Conservation (phyloP, 2,888 invertebrate genomes). For the Polyommatus iphigenia region DNA sequence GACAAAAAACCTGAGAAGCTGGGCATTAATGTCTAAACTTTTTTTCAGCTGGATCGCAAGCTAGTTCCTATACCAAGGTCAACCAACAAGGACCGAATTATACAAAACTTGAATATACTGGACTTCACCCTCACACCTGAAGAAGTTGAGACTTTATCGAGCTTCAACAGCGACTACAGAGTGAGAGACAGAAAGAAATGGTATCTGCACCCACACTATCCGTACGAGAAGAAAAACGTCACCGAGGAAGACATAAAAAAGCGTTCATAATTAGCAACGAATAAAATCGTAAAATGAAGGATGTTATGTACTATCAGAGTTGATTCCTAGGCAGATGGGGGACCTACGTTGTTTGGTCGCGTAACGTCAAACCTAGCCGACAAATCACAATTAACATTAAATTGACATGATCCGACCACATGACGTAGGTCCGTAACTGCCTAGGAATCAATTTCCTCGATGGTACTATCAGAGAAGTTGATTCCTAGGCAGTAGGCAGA, state of each 20-base stretch:
- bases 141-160: conserved; percentile 74
- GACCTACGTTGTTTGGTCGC: too few species aligned
- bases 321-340: too few species aligned
- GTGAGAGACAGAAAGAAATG: conserved; percentile 30
- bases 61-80: conserved; percentile 81
- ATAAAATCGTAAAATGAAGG: not conserved
- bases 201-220: conserved; percentile 32
- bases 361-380: too few species aligned
- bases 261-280: not conserved
- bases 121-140: conserved; percentile 74
- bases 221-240: conserved; percentile 28
- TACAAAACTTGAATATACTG: conserved; percentile 77
- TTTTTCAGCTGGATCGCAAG: conserved; percentile 73
- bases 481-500: too few species aligned
- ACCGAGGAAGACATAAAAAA: conserved; percentile 20
- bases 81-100: conserved; percentile 74
- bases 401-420: too few species aligned
- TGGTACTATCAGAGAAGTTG: not conserved
- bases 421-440: too few species aligned
- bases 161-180: conserved; percentile 61
- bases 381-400: too few species aligned
- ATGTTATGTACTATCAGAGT: not conserved
- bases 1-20: too few species aligned
- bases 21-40: not conserved
- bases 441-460: too few species aligned